Base-by-base conservation (phyloP, 1,140 invertebrate genomes). In the Drosophila nikananu region DNA sequence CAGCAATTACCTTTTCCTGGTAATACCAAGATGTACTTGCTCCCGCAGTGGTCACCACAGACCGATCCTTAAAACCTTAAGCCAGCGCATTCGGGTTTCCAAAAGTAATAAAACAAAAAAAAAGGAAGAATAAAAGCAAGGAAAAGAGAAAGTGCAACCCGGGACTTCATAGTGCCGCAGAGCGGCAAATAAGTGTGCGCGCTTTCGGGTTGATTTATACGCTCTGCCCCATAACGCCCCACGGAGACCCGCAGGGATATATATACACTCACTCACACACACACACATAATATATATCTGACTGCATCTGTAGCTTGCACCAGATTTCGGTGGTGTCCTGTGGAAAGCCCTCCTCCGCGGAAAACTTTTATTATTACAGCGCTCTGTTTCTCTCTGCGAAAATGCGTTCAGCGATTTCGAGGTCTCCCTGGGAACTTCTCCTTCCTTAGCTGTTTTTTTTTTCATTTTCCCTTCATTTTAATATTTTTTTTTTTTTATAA, bases 341-440 rank as follows among this genome's bases (percentile, higher is more conserved):
- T 49, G 77, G 58, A 77, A 64, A 81, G 61, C 66, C 83, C 83
- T 61, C 75, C 81, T 76, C 66, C 71, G 73, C 71, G 71, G 49
- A 73, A 86, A 55, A 89, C 81, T 89, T 89, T 87, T 87, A 89
- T 87, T 86, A 86, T 87, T 87, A 83, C 83, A 83, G 70, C 49
- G 73, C 52, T 30, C 67, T n/a, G n/a, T n/a, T n/a, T 7, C 41
- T 17, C 37, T 17, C 75, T 79, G 77, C 44, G 83, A 83, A 87
- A 83, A 89, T 89, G 84, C 83, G 83, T 87, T 83, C 80, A 77
- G 25, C 83, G 80, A 80, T 87, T 86, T 80, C 71, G 66, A 9
- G 21, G 64, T 63, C 51, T 68, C 21, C 48, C 51, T 46, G 25
- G 65, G 51, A 78, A 72, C 54, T 57, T 67, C 48, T 70, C 57